These are phyloP conservation scores for Acipenser ruthenus DNA, from an alignment of 2,797 vertebrate genomes.

Conservation along the genomic window DNA sequence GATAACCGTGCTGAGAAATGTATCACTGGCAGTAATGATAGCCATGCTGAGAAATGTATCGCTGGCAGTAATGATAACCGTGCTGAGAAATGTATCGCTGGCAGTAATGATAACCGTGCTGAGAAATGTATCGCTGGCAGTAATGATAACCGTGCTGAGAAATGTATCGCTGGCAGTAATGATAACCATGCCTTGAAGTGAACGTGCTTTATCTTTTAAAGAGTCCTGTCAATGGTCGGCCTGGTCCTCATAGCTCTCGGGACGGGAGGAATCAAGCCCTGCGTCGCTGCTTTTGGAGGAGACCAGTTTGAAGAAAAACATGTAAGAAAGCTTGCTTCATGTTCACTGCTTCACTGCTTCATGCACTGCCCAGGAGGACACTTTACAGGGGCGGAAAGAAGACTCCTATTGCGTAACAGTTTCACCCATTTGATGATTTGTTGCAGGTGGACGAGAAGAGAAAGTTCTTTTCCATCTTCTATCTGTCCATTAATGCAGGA, in stretches of 20 bases:
- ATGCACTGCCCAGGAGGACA: background rate
- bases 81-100: no score
- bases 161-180: no score
- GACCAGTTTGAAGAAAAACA: slow-evolving; percentile 90
- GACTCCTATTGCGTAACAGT: no score
- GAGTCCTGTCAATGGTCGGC: slow-evolving; percentile 76
- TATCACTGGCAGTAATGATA: no score
- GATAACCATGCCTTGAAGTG: no score
- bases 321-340: slow-evolving; percentile 59
- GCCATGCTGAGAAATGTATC: no score
- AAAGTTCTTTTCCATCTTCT: slow-evolving; percentile 97
- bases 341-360: background rate
- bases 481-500: slow-evolving; percentile 91
- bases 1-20: no score
- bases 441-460: slow-evolving; percentile 69
- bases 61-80: no score
- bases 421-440: slow-evolving; percentile 21
- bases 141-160: no score
- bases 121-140: no score
- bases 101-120: no score
- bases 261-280: slow-evolving; percentile 96
- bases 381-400: background rate
- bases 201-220: slow-evolving; percentile 29
- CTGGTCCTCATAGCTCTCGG: slow-evolving; percentile 87
- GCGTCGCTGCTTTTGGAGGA: slow-evolving; percentile 91